Percentiles rank a stretch among this genome's conserved stretches.
Evolutionary conservation across 2,797 vertebrate genomes (phyloP).

Genomic region (Manis crassicaudata): DNA sequence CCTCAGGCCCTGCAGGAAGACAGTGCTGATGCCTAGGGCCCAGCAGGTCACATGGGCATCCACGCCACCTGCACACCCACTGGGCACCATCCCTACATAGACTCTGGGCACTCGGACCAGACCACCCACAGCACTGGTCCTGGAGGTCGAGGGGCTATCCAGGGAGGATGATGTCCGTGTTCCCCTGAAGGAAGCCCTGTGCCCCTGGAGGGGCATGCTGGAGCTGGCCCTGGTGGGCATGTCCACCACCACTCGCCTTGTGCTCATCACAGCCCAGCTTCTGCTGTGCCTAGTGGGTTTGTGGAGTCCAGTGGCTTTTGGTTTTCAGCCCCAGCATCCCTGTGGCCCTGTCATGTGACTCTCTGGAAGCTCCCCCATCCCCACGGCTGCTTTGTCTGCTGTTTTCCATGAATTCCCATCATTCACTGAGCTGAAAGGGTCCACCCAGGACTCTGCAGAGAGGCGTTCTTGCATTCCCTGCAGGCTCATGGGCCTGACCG

Average conservation of each 20-base stretch:
- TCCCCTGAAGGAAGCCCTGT: conserved; percentile 91
- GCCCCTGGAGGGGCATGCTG: conserved; percentile 92
- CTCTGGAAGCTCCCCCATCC: conserved; percentile 89
- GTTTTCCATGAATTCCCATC: conserved; percentile 82
- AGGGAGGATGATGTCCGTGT: conserved; percentile 78
- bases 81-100: conserved; percentile 86
- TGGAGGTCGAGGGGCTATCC: conserved; percentile 78
- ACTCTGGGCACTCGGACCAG: conserved; percentile 83
- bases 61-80: conserved; percentile 85
- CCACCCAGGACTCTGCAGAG: conserved; percentile 26
- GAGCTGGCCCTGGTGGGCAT: conserved; percentile 62
- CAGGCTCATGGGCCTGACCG: conserved; percentile 83
- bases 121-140: conserved; percentile 77
- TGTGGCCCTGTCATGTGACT: conserved; percentile 53
- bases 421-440: conserved; percentile 68
- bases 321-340: conserved; percentile 35
- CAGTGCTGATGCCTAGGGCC: conserved; percentile 95
- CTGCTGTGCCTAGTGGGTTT: conserved; percentile 69
- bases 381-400: conserved; percentile 82
- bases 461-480: conserved; percentile 41
- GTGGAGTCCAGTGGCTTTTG: conserved; percentile 26
- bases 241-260: conserved; percentile 73
- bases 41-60: conserved; percentile 92
- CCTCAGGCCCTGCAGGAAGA: conserved; percentile 94
- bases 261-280: conserved; percentile 54